Percentiles rank a stretch among this genome's conserved stretches.
These are phyloP conservation scores for Lissonota sp. DNA, from an alignment of 2,888 invertebrate genomes.

Conservation along the genomic window DNA sequence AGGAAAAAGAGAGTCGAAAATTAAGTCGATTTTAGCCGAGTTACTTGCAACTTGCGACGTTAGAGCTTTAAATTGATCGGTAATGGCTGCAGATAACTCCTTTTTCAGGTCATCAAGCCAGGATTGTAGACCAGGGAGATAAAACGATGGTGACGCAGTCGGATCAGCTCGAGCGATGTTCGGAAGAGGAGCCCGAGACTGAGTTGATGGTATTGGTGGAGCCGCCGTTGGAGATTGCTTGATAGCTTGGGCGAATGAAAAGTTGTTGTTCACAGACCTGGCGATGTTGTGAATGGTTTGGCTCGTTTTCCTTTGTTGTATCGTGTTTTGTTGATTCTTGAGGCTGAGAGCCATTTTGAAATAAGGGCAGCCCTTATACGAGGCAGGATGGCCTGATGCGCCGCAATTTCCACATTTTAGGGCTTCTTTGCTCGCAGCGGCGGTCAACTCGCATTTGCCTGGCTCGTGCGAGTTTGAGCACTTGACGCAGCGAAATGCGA, in stretches of 20 bases:
- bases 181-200: background rate
- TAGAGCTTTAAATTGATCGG: background rate
- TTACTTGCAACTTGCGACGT: slow-evolving; percentile 11
- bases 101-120: slow-evolving; percentile 14
- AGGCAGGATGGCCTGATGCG: slow-evolving; percentile 47
- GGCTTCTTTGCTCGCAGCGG: background rate
- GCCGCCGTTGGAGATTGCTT: background rate
- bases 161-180: too few species aligned
- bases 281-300: background rate
- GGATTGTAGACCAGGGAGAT: too few species aligned
- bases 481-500: slow-evolving; percentile 45
- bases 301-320: background rate
- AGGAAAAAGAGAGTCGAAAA: slow-evolving; percentile 3
- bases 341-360: background rate
- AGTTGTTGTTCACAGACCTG: background rate
- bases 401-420: slow-evolving; percentile 48
- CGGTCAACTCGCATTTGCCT: slow-evolving; percentile 9
- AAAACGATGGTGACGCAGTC: too few species aligned
- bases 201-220: background rate
- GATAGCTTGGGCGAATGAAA: background rate
- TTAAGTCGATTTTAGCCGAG: slow-evolving; percentile 9
- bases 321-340: slow-evolving; percentile 1
- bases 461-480: slow-evolving; percentile 37
- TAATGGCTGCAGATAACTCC: slow-evolving; percentile 2
- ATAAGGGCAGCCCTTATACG: slow-evolving; percentile 52